Percentiles rank a stretch among this genome's conserved stretches.
phyloP scores from a whole-genome alignment of 2,797 vertebrate species.

The Hypotaenidia okinawae region DNA sequence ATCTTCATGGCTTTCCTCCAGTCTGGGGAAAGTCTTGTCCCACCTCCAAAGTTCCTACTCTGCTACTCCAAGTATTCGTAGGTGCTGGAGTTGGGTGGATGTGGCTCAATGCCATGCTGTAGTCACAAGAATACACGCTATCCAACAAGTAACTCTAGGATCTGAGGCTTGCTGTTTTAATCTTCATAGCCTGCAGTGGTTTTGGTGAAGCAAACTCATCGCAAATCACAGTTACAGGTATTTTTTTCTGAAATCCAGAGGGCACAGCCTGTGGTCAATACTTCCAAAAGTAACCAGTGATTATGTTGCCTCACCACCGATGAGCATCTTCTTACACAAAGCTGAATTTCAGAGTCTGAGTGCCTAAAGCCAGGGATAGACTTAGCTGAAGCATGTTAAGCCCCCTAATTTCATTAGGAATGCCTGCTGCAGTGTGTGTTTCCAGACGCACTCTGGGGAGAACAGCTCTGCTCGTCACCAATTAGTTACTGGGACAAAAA shows the following conservation, averaged over 20 bases:
- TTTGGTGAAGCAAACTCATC: neutral
- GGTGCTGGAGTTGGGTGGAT: neutral
- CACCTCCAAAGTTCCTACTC: neutral
- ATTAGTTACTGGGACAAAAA: neutral
- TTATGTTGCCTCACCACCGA: neutral
- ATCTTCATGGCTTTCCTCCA: neutral
- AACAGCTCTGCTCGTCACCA: neutral
- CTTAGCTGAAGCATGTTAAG: neutral
- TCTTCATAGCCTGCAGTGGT: neutral
- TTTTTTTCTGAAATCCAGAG: neutral
- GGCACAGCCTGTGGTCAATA: neutral
- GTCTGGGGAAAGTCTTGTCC: neutral
- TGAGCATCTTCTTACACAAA: neutral
- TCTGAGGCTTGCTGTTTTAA: neutral
- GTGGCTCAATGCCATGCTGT: rapidly evolving
- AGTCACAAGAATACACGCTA: neutral
- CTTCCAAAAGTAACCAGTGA: neutral
- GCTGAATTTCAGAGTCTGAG: neutral
- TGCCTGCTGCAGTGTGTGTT: neutral
- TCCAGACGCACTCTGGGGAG: rapidly evolving
- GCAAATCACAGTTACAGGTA: neutral
- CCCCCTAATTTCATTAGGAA: neutral
- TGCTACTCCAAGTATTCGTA: neutral
- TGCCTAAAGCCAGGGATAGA: neutral
- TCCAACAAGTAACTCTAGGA: neutral